phyloP scores from a whole-genome alignment of 2,113 vertebrate species.

The Onychostruthus taczanowskii region DNA sequence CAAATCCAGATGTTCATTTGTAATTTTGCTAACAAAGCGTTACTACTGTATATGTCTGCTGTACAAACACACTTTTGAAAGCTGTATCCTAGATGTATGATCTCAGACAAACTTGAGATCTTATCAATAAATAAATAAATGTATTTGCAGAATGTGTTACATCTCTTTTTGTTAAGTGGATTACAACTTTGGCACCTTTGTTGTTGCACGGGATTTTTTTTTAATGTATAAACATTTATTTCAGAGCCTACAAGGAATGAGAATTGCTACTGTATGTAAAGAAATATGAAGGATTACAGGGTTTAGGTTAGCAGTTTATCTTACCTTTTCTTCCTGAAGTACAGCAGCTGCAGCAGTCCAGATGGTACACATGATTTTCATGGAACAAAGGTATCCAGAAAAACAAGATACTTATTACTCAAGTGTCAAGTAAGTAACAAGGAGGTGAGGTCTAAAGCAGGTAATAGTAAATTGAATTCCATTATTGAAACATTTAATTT shows the following conservation, averaged over 20 bases:
- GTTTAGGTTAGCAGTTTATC: not conserved
- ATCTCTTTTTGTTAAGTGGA: not conserved
- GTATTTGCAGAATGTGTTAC: not conserved
- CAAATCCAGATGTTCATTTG: not conserved
- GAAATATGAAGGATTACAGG: not conserved
- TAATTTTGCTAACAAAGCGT: not conserved
- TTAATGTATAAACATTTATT: not conserved
- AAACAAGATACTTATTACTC: not conserved
- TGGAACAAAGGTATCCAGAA: not conserved
- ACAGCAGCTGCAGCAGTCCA: not conserved
- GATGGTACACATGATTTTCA: not conserved
- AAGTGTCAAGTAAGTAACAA: not conserved
- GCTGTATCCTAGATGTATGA: not conserved
- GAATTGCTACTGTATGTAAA: not conserved
- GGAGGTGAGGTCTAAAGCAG: not conserved
- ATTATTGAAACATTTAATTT: not conserved
- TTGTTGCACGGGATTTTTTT: not conserved
- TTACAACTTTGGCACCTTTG: not conserved
- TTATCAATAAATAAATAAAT: slow-evolving; percentile 27
- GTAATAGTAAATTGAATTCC: not conserved
- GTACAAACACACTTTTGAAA: not conserved
- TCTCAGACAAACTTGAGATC: not conserved
- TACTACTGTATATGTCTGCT: not conserved
- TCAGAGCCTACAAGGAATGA: not conserved
- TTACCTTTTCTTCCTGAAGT: not conserved